Conservation (phyloP, 1,140 invertebrate genomes). For the Leguminivora glycinivorella region DNA sequence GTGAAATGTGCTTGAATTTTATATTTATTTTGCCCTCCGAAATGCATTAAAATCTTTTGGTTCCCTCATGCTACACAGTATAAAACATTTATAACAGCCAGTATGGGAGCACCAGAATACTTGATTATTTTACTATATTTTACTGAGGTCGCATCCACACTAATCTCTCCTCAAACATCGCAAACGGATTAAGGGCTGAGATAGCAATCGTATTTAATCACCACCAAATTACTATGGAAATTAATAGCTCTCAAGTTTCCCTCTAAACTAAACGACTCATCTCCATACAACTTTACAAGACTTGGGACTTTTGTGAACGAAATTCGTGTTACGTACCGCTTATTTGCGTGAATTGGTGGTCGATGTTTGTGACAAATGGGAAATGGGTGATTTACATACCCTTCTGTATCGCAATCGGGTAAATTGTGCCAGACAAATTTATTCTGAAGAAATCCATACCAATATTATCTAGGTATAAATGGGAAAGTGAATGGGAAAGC, state of each 20-base stretch:
- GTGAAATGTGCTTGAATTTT: too few relatives aligned
- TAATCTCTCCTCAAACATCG: slow-evolving; percentile 48
- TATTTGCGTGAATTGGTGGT: neutral
- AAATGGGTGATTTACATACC: neutral
- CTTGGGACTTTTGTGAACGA: neutral
- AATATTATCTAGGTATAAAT: too few relatives aligned
- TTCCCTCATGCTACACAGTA: too few relatives aligned
- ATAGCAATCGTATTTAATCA: slow-evolving; percentile 78
- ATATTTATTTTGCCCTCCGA: too few relatives aligned
- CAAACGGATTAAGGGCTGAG: slow-evolving; percentile 77
- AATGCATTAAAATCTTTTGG: too few relatives aligned
- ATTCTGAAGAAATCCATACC: too few relatives aligned
- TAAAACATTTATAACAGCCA: too few relatives aligned
- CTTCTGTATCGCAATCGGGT: neutral
- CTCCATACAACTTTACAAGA: neutral
- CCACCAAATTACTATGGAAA: slow-evolving; percentile 77
- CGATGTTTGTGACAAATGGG: neutral
- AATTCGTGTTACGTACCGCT: too few relatives aligned
- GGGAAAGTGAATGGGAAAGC: too few relatives aligned
- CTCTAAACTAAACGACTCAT: neutral
- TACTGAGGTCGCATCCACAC: slow-evolving; percentile 41
- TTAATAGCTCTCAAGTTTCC: slow-evolving; percentile 52
- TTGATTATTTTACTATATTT: too few relatives aligned
- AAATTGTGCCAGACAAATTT: neutral
- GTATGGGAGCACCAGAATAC: too few relatives aligned